Base-by-base conservation (phyloP, 2,797 vertebrate genomes). In the Champsocephalus gunnari region DNA sequence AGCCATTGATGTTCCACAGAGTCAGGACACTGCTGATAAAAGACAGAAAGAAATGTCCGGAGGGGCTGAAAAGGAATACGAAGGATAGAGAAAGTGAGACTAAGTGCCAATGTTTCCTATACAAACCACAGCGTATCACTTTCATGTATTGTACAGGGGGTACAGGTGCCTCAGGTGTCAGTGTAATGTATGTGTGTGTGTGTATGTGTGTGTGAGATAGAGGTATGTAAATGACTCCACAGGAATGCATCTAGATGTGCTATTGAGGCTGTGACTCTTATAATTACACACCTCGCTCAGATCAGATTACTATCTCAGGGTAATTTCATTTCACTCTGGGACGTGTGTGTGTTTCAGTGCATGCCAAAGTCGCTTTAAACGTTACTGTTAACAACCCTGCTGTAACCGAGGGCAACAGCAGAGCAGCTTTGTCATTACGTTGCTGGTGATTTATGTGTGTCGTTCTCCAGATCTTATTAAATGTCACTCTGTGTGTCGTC, bases 361-460 rank as follows among this genome's bases (percentile, higher is more conserved):
- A 44, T 11, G 4, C 43, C 12, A 48, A 45, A 73, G 41, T 68
- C 5, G 0, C 71, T 62, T 81, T 72, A 66, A 79, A 73, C 47
- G 11, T 88, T 76, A 63, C 73, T 8, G 7, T 76, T 79, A 76
- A 73, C 88, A 79, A 71, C 81, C 73, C 41, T 17, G 24, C 71
- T 51, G 82, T 86, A 80, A 86, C 80, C n/a, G 73, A 87, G 80
- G 84, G 84, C 83, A 85, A 71, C 84, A 14, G 76, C 66, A 19
- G 62, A 87, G 79, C 75, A 65, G 73, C 49, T 64, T 68, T 81
- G 79, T 81, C 78, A 77, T 77, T 24, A 62, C 1, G 49, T 24
- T 19, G 64, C 55, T 12, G 59, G 55, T 91, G 89, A 92, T 90
- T 91, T 89, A 91, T 86, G 80, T 76, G 66, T 38, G 78, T 80